Evolutionary conservation across 2,113 vertebrate species (phyloP).

Genomic region (Paramormyrops kingsleyae): DNA sequence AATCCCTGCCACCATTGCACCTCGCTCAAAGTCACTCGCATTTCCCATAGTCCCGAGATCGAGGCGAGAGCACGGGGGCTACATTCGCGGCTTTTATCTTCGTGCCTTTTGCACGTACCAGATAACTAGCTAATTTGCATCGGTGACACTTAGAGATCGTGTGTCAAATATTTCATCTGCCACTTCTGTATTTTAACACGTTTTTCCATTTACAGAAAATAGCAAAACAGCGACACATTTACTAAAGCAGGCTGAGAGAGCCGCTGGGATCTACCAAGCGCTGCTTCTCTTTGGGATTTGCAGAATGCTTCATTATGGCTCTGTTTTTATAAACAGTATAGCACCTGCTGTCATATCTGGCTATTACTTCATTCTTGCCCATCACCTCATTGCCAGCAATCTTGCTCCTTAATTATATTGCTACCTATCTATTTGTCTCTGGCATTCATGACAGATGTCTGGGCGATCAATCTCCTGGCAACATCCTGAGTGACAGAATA

Average conservation of each 20-base stretch:
- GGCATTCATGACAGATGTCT: conserved; percentile 15
- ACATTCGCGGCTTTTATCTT: neutral
- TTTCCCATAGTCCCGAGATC: neutral
- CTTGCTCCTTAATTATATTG: conserved; percentile 13
- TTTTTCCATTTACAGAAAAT: neutral
- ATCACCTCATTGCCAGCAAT: neutral
- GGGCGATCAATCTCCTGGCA: neutral
- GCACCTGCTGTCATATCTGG: neutral
- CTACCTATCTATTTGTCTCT: neutral
- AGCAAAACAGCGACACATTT: neutral
- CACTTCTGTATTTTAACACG: neutral
- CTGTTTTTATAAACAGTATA: neutral
- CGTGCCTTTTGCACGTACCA: neutral
- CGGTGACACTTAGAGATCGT: neutral
- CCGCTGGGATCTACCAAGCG: neutral
- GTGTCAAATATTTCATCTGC: neutral
- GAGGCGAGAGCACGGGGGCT: neutral
- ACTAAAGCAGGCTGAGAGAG: neutral
- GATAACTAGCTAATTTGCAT: neutral
- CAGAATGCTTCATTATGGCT: neutral
- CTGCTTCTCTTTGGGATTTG: neutral
- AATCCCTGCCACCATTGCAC: neutral
- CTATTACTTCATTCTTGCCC: neutral
- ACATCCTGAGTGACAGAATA: neutral
- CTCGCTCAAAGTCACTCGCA: neutral